Base-by-base conservation (phyloP, 2,113 vertebrate species). In the Natator depressus region DNA sequence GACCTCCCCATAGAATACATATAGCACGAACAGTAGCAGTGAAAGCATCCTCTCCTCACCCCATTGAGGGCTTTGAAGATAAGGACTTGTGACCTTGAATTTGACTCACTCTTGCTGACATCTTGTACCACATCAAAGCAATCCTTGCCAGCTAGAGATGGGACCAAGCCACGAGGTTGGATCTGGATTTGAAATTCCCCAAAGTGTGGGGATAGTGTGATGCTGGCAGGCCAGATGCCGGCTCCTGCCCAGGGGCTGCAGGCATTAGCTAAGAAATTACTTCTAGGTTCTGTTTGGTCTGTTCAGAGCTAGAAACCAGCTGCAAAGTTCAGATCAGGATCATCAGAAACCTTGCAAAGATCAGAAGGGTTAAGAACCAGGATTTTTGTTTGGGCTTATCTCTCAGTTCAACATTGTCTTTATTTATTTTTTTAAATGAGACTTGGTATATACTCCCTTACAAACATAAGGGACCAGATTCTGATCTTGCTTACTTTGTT, bases 381-480 rank as follows among this genome's bases (percentile, higher is more conserved):
- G 6, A 78, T 85, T 83, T 93, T 7, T 93, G 38, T 7, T 2
- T 1, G 38, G 22, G 42, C 42, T 76, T 24, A 76, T 46, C 42
- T 76, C 42, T 76, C 38, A 76, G 25, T 47, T 76, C 75, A 76
- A 8, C 20, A 22, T 24, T 72, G 16, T 19, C 65, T 31, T 62
- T 62, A 59, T 65, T 38, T 65, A 6, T 69, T 65, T 65, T 65
- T n/a, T 69, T n/a, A 20, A 69, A 69, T 22, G 3, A 87, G 59
- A 81, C 85, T 11, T 89, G 14, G 4, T 53, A 50, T 83, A 3
- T 50, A 3, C 76, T 49, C 82, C 84, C 20, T 87, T 10, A 82
- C 27, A 7, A 91, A 51, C 82, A 27, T 1, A 82, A 78, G 84
- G 62, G 76, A 82, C 5, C 0, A 1, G 0, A 0, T 2, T 1